Evolutionary conservation across 2,113 vertebrate species (phyloP).

Genomic region (Pseudopodoces humilis): DNA sequence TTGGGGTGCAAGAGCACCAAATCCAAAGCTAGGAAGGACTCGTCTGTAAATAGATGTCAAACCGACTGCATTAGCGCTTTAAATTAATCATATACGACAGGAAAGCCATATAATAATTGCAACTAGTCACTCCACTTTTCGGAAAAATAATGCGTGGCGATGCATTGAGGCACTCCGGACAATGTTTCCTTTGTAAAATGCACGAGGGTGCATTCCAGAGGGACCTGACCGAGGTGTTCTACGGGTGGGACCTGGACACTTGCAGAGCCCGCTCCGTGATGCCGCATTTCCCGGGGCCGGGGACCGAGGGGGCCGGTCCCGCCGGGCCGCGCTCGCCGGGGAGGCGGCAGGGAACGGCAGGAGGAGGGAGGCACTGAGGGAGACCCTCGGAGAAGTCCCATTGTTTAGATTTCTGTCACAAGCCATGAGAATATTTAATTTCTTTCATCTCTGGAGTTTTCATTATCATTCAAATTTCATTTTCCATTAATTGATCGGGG

Average conservation of each 20-base stretch:
- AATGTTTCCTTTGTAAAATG: neutral
- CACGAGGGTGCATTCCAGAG: accelerated
- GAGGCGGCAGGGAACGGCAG: neutral
- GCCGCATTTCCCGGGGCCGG: neutral
- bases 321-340: neutral
- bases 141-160: accelerated
- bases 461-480: constrained; percentile 84
- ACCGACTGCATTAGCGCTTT: accelerated
- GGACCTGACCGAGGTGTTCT: accelerated
- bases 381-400: constrained; percentile 45
- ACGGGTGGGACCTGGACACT: accelerated
- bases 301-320: neutral
- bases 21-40: neutral
- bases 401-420: constrained; percentile 76
- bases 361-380: neutral
- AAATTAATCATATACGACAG: accelerated
- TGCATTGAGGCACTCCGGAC: accelerated
- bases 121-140: accelerated
- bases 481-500: constrained; percentile 84
- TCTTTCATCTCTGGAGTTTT: constrained; percentile 78
- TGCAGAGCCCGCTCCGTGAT: neutral
- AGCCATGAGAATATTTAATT: constrained; percentile 74
- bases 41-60: neutral
- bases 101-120: neutral
- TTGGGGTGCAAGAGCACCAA: accelerated